Conservation (phyloP, 2,113 vertebrate genomes). For the Campylorhamphus procurvoides region DNA sequence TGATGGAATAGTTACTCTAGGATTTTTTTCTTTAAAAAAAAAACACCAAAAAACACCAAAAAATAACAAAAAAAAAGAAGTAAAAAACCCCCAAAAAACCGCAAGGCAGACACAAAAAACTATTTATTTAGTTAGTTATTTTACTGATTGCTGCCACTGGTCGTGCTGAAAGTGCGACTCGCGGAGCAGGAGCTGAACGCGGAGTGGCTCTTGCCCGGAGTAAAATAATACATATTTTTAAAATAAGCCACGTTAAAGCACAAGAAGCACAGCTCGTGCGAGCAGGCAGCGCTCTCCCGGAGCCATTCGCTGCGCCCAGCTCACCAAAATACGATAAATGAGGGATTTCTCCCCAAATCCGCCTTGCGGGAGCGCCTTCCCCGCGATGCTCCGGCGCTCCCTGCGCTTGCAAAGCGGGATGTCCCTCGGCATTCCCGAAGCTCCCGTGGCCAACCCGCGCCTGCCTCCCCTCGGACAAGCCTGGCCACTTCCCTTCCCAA, state of each 20-base stretch:
- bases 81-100: neutral
- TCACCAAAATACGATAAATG: neutral
- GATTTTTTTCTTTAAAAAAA: neutral
- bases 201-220: neutral
- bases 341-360: neutral
- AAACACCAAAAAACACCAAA: neutral
- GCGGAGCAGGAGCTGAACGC: neutral
- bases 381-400: neutral
- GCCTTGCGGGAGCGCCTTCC: neutral
- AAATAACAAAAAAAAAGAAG: neutral
- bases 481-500: constrained; percentile 10
- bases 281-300: neutral
- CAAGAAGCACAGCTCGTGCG: neutral
- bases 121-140: neutral
- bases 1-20: neutral
- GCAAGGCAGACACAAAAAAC: neutral
- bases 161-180: neutral
- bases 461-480: constrained; percentile 54
- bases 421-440: neutral
- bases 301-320: neutral
- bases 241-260: neutral
- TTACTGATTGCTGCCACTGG: neutral
- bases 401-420: neutral
- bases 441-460: neutral
- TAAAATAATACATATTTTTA: neutral